Evolutionary conservation across 64 coral and sea anemone genomes (phyloP).

Genomic region (Actinia tenebrosa): DNA sequence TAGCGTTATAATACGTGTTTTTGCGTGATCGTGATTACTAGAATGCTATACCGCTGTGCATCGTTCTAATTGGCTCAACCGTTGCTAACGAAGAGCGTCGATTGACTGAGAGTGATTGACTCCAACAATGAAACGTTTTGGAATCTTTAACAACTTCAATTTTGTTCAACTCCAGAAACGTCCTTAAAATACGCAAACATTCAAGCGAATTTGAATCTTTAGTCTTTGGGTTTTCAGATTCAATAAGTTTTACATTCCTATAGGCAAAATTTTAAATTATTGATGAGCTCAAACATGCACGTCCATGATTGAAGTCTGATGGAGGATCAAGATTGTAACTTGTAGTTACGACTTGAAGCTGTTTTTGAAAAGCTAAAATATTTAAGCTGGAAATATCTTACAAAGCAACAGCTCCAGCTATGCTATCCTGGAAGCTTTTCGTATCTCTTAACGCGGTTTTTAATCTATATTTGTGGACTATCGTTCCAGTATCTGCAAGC

Average conservation of each 20-base stretch:
- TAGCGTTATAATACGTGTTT: background rate
- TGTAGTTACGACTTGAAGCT: background rate
- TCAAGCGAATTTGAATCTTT: background rate
- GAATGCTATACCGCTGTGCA: background rate
- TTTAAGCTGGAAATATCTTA: background rate
- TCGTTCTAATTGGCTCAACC: constrained; percentile 18
- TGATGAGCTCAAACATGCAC: background rate
- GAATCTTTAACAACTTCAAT: background rate
- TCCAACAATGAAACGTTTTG: background rate
- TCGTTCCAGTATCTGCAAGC: background rate
- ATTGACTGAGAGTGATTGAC: background rate
- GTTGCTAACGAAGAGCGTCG: constrained; percentile 22
- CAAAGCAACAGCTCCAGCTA: background rate
- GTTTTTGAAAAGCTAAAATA: background rate
- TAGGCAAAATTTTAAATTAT: background rate
- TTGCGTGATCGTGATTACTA: background rate
- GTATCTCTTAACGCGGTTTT: background rate
- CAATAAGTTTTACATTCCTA: background rate
- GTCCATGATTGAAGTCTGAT: background rate
- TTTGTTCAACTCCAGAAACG: background rate
- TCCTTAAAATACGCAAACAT: background rate
- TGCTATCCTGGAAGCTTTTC: background rate
- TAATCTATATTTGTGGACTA: background rate
- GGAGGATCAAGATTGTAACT: background rate
- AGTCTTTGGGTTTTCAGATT: background rate